Evolutionary conservation across 2,888 invertebrate genomes (phyloP).

Genomic region (Tetragonula carbonaria): DNA sequence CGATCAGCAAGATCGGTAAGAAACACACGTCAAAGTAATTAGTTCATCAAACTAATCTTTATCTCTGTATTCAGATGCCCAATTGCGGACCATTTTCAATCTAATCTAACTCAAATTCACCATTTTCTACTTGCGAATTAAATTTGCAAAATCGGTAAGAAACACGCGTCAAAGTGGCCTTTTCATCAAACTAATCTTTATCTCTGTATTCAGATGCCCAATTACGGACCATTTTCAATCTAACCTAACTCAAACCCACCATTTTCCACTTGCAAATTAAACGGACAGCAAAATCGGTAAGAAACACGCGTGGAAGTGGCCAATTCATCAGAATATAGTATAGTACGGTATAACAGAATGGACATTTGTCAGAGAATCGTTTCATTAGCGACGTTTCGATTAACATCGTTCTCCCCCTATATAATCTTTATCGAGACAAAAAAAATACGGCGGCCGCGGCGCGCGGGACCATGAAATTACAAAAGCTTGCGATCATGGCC

Average conservation of each 20-base stretch:
- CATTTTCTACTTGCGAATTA: neutral
- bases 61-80: no score
- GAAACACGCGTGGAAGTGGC: neutral
- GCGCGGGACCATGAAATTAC: conserved; percentile 64
- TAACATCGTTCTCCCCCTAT: conserved; percentile 36
- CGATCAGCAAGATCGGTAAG: neutral
- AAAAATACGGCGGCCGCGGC: conserved; percentile 30
- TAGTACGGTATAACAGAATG: no score
- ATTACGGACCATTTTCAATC: neutral
- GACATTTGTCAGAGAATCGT: conserved; percentile 15
- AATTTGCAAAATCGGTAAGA: neutral
- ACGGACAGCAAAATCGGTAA: neutral
- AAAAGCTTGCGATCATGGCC: conserved; percentile 38
- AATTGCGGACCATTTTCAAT: neutral
- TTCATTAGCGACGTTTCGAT: conserved; percentile 49
- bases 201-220: no score
- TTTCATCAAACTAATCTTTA: no score
- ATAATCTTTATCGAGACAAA: conserved; percentile 37
- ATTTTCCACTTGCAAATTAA: neutral
- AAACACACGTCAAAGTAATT: neutral
- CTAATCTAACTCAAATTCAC: neutral
- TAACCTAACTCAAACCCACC: neutral
- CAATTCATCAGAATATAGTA: no score
- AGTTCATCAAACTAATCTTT: no score
- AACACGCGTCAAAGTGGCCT: neutral